Conservation (phyloP, 2,113 vertebrate species). For the Tetrao urogallus region DNA sequence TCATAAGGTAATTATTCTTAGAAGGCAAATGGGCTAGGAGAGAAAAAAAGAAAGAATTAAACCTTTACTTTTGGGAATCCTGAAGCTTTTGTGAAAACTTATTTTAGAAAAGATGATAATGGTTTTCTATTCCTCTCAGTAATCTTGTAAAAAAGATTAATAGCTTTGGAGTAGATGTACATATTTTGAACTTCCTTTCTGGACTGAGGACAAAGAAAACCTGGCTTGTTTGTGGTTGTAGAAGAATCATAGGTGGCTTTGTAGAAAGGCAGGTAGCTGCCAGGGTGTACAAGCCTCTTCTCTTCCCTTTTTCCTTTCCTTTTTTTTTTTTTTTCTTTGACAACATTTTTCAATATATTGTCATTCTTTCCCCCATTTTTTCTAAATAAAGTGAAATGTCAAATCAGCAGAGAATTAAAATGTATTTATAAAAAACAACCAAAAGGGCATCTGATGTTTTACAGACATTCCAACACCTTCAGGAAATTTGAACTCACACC, state of each 20-base stretch:
- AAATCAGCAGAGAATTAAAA: conserved; percentile 79
- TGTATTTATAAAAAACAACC: conserved; percentile 74
- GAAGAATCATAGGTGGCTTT: conserved; percentile 75
- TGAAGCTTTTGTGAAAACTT: conserved; percentile 34
- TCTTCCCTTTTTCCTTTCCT: background rate
- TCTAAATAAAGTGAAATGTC: conserved; percentile 71
- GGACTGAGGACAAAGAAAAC: conserved; percentile 78
- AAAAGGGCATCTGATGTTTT: conserved; percentile 85
- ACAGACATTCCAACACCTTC: conserved; percentile 89
- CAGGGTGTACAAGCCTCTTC: conserved; percentile 47
- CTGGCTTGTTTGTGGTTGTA: conserved; percentile 70
- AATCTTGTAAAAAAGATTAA: conserved; percentile 83
- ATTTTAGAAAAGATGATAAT: conserved; percentile 61
- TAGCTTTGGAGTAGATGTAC: conserved; percentile 76
- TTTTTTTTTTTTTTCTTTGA: conserved; percentile 36
- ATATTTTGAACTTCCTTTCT: conserved; percentile 84
- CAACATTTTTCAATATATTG: conserved; percentile 56
- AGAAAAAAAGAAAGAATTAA: background rate
- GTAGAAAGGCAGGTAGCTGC: conserved; percentile 70
- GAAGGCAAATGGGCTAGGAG: background rate
- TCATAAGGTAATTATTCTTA: background rate
- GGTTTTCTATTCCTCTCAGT: conserved; percentile 38
- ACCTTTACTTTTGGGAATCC: conserved; percentile 8
- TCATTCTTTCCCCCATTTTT: background rate
- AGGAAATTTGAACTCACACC: conserved; percentile 88